phyloP scores from a whole-genome alignment of 2,113 vertebrate genomes.

The Phycodurus eques region DNA sequence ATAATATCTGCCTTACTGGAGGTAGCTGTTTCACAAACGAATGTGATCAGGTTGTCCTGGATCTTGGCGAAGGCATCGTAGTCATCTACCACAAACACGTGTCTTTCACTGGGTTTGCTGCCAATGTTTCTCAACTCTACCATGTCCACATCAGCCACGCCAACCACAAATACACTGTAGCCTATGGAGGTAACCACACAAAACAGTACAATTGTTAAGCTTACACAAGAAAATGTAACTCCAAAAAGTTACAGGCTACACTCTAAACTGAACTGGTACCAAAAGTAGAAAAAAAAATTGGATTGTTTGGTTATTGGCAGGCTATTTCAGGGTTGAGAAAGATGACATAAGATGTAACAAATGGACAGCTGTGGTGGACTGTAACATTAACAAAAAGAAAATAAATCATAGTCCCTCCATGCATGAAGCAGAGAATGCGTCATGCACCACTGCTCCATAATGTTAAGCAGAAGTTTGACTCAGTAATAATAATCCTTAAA shows the following conservation, averaged over 20 bases:
- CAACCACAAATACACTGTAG: constrained; percentile 95
- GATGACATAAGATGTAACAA: background rate
- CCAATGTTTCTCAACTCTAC: constrained; percentile 87
- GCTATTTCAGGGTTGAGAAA: background rate
- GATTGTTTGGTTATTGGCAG: constrained; percentile 1
- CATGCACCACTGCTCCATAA: background rate
- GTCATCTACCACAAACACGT: constrained; percentile 94
- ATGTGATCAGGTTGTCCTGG: constrained; percentile 96
- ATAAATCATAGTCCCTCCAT: background rate
- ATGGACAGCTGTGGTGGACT: background rate
- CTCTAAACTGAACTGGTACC: background rate
- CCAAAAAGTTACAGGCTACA: background rate
- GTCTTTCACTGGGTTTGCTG: constrained; percentile 95
- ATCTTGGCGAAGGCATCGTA: constrained; percentile 97
- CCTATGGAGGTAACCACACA: constrained; percentile 68
- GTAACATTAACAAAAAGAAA: background rate
- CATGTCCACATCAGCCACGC: constrained; percentile 92
- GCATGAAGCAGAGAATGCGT: background rate
- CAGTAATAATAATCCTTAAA: background rate
- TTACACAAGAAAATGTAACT: constrained; percentile 10
- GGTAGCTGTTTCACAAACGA: constrained; percentile 98
- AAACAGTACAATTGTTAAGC: constrained; percentile 26
- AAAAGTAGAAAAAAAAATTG: background rate
- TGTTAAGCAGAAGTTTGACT: background rate
- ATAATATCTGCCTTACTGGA: constrained; percentile 77